Conservation (phyloP, 2,888 invertebrate species). For the Latrodectus hesperus region DNA sequence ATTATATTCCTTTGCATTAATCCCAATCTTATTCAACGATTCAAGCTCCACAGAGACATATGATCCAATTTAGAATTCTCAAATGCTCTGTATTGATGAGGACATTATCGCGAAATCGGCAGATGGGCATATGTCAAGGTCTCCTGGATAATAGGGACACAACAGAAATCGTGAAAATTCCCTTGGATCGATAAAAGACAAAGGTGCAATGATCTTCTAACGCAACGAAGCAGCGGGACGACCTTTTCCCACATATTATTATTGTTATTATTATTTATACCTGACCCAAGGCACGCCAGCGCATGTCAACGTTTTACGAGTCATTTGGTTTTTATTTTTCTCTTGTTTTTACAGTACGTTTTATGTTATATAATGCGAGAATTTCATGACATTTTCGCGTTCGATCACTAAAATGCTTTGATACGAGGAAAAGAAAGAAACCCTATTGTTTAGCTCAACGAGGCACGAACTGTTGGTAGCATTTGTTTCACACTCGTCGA, state of each 20-base stretch:
- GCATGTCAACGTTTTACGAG: conserved; percentile 50
- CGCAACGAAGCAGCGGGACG: not conserved
- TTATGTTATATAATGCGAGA: conserved; percentile 42
- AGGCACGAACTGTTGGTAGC: conserved; percentile 13
- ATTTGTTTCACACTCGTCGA: conserved; percentile 42
- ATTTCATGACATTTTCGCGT: conserved; percentile 33
- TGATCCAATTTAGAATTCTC: too few relatives aligned
- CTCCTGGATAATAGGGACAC: too few relatives aligned
- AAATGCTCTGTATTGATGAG: too few relatives aligned
- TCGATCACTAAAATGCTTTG: conserved; percentile 12
- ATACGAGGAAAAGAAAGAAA: not conserved
- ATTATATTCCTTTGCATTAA: too few relatives aligned
- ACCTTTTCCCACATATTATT: conserved; percentile 3
- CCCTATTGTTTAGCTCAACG: conserved; percentile 32
- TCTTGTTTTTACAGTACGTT: conserved; percentile 14
- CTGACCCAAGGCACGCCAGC: conserved; percentile 43
- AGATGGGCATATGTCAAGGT: too few relatives aligned
- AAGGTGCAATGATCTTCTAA: conserved; percentile 5
- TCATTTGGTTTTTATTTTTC: conserved; percentile 25
- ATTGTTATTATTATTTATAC: not conserved
- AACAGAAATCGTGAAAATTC: too few relatives aligned
- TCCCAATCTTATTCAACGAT: too few relatives aligned
- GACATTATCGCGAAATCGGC: too few relatives aligned
- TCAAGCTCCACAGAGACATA: too few relatives aligned
- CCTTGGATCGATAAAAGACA: too few relatives aligned